A percentile compares a stretch with the other conserved stretches of the same genome.
phyloP scores from a whole-genome alignment of 2,113 vertebrate genomes.

The Thalassoma bifasciatum region DNA sequence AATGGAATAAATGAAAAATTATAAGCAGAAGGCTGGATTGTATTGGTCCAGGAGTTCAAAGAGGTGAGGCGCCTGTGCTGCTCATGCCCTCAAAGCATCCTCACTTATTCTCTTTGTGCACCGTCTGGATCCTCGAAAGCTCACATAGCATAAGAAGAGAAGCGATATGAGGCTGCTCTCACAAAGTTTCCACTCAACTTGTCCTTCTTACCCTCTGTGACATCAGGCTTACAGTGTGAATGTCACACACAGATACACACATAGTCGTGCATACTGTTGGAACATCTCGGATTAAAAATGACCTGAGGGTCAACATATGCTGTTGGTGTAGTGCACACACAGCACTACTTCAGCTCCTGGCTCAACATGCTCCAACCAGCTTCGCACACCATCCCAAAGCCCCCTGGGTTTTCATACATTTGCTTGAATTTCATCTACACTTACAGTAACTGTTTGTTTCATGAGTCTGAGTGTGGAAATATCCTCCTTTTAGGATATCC shows the following conservation, averaged over 20 bases:
- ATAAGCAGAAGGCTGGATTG: neutral
- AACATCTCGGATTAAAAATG: conserved; percentile 69
- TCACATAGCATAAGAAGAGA: conserved; percentile 1
- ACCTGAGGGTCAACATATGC: conserved; percentile 67
- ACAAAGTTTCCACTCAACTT: conserved; percentile 13
- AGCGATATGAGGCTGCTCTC: conserved; percentile 4
- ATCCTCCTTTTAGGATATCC: neutral
- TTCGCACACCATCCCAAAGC: neutral
- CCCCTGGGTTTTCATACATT: neutral
- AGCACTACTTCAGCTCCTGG: conserved; percentile 26
- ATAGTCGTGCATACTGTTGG: conserved; percentile 27
- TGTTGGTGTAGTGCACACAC: conserved; percentile 33
- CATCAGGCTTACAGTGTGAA: conserved; percentile 43
- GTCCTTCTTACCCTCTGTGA: conserved; percentile 38
- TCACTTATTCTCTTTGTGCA: conserved; percentile 41
- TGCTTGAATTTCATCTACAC: neutral
- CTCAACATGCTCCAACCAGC: conserved; percentile 28
- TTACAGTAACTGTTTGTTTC: neutral
- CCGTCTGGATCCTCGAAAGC: conserved; percentile 8
- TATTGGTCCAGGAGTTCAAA: conserved; percentile 2
- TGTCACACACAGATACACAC: conserved; percentile 1
- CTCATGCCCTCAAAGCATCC: conserved; percentile 11
- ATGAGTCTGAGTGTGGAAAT: conserved; percentile 4
- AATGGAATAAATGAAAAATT: neutral
- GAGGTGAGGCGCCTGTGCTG: conserved; percentile 3